These are phyloP conservation scores for Eclectus roratus DNA, from an alignment of 2,113 vertebrate genomes.

Conservation along the genomic window DNA sequence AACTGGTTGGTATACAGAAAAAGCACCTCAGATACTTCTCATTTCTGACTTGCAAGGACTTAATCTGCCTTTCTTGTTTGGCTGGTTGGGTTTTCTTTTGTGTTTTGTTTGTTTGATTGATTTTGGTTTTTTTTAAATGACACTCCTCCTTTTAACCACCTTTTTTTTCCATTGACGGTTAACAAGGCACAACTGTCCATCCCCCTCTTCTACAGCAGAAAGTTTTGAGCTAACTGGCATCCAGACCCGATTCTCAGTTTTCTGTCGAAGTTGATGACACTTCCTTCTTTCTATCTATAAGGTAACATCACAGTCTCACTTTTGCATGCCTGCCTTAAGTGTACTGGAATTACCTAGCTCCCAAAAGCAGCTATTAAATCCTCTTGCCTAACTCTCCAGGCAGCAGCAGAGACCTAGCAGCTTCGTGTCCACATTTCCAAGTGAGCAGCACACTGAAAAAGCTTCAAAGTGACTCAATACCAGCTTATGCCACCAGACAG, in stretches of 20 bases:
- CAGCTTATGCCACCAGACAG: not conserved
- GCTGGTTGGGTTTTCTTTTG: not conserved
- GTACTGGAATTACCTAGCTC: not conserved
- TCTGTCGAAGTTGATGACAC: not conserved
- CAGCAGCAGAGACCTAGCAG: not conserved
- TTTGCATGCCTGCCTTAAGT: not conserved
- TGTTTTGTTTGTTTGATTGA: not conserved
- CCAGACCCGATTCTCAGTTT: not conserved
- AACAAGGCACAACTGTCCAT: not conserved
- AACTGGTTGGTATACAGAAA: not conserved
- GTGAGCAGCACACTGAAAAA: not conserved
- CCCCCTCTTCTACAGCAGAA: not conserved
- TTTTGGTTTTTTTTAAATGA: not conserved
- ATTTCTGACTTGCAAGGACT: not conserved
- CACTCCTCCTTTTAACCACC: not conserved
- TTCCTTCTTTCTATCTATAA: not conserved
- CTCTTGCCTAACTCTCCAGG: not conserved
- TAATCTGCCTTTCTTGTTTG: not conserved
- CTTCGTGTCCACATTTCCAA: not conserved
- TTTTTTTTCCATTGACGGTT: not conserved
- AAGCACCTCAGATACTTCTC: not conserved
- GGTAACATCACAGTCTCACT: not conserved
- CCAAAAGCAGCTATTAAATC: not conserved
- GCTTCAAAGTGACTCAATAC: not conserved
- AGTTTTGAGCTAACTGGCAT: not conserved